Evolutionary conservation across 1,140 invertebrate genomes (phyloP), one percentile per base, ranked within the genome.

Genomic region (Periplaneta americana): DNA sequence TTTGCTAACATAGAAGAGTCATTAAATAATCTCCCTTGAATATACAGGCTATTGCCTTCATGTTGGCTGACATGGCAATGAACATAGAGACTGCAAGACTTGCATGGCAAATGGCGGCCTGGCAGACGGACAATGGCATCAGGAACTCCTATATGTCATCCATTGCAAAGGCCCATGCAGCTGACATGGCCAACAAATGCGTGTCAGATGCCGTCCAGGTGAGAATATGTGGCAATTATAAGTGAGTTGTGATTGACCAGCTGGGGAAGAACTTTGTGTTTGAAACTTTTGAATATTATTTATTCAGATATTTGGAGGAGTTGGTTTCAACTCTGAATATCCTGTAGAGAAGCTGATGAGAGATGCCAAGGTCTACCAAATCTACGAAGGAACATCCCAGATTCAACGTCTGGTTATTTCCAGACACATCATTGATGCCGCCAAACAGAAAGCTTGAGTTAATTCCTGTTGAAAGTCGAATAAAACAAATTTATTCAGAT

Each of bases 311-410:
- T 99, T 99, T 89, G 98, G 98, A 80, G 98, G 98, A 66, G 97
- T 97, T 88, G 98, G 98, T 28, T 99, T 98, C 89, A 99, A 99
- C 88, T 93, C 91, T 74, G 98, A 99, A 82, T 99, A 99, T 90
- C 98, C 98, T 1, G 98, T 98, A 0, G 98, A 99, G 87, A 99
- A 99, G 88, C 90, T 99, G 22, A 99, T 99, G 98, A 91, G 98
- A 83, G 98, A 99, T 91, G 98, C 98, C 13, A 99, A 99, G 90
- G 99, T 99, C 85, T 99, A 95, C 88, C 97, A 99, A 89, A 99
- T 99, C 83, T 99, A 99, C 86, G 98, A 99, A 90, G 98, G 98
- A 75, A 99, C 98, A 13, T 92, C 97, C 0, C 98, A 99, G 89
- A 99, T 99, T 85, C 98, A 99, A 88, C 91, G 97, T 84, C 87